phyloP scores from a whole-genome alignment of 2,797 vertebrate species.

The Trachops cirrhosus region DNA sequence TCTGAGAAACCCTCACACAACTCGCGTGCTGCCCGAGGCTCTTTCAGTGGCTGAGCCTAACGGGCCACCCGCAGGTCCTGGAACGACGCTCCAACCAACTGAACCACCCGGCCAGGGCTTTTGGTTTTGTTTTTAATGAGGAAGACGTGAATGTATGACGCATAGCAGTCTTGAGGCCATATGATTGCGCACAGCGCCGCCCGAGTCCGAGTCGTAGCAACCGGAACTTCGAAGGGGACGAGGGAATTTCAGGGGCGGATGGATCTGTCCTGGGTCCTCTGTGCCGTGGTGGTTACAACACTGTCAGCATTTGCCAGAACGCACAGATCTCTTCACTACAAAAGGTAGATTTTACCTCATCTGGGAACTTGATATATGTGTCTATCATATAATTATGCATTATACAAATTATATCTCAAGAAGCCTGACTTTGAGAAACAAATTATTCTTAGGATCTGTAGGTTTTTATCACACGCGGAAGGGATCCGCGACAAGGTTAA shows the following conservation, averaged over 20 bases:
- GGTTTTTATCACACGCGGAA: neutral
- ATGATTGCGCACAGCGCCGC: accelerated
- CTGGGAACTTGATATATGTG: neutral
- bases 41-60: no score
- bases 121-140: neutral
- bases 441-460: neutral
- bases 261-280: neutral
- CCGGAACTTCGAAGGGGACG: accelerated
- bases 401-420: neutral
- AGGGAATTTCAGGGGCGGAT: neutral
- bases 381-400: neutral
- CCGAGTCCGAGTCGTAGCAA: neutral
- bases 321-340: neutral
- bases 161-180: neutral
- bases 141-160: neutral
- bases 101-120: neutral
- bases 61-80: no score
- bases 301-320: neutral
- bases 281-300: neutral
- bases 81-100: no score
- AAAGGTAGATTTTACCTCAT: neutral
- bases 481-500: neutral
- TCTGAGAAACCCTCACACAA: no score
- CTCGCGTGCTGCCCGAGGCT: no score
- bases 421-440: neutral